A percentile compares a stretch with the other conserved stretches of the same genome.
Evolutionary conservation across 2,888 invertebrate genomes (phyloP).

Genomic region (Eudemis profundana): DNA sequence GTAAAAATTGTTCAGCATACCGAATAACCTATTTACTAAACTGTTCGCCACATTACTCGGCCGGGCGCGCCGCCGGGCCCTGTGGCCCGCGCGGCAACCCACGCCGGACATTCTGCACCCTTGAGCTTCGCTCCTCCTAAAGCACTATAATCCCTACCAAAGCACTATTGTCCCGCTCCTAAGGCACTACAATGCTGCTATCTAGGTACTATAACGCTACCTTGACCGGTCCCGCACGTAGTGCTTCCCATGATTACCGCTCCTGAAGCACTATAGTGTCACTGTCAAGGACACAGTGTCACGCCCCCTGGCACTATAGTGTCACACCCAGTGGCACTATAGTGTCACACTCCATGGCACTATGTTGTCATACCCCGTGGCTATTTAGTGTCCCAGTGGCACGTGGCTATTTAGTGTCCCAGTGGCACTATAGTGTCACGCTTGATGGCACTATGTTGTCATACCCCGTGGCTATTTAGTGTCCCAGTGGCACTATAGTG

Average conservation of each 20-base stretch:
- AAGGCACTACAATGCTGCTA: slow-evolving; percentile 20
- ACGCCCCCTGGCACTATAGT: background rate
- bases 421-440: background rate
- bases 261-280: too few relatives aligned
- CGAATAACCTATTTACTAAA: background rate
- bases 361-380: background rate
- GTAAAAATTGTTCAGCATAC: background rate
- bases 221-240: too few relatives aligned
- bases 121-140: slow-evolving; percentile 9
- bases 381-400: background rate
- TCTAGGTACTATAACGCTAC: too few relatives aligned
- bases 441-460: background rate
- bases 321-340: too few relatives aligned
- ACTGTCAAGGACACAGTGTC: too few relatives aligned
- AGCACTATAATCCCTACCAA: too few relatives aligned
- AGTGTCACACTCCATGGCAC: background rate
- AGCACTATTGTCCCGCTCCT: slow-evolving; percentile 18
- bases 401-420: background rate
- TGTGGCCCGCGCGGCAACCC: slow-evolving; percentile 46
- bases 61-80: slow-evolving; percentile 43
- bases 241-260: too few relatives aligned
- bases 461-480: too few relatives aligned
- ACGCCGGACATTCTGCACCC: slow-evolving; percentile 46
- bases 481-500: background rate
- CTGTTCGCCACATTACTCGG: slow-evolving; percentile 34